Base-by-base conservation (phyloP, 2,797 vertebrate species). In the Clarias laeviceps region DNA sequence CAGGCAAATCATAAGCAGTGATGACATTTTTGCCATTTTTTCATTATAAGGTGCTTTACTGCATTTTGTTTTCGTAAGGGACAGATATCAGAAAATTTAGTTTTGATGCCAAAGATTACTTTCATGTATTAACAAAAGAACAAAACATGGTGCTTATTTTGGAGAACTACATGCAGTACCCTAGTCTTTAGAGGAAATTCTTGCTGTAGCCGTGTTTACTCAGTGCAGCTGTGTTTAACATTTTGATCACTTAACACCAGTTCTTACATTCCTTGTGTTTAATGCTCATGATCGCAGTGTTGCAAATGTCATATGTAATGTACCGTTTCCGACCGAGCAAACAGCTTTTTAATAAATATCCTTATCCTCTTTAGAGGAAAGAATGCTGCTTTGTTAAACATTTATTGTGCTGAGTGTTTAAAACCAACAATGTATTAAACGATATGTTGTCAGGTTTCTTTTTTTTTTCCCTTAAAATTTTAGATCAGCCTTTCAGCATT, bases 361-460 rank as follows among this genome's bases (percentile, higher is more conserved):
- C 29, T 87, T 61, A 59, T 79, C 76, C 87, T 82, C 80, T 90
- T 50, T 27, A 20, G 79, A 82, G 50, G 83, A 50, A 87, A 82
- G 54, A 88, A 86, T 86, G 90, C 89, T 91, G 89, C 89, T 90
- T 90, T 65, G 34, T 70, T 85, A 76, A 88, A 64, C 80, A 88
- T 79, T 86, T 87, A 85, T 72, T 79, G 77, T 88, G 82, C 83
- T 87, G 34, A 86, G 83, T 54, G 64, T 85, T 64, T 72, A 82
- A 57, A 80, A 66, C 79, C 76, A 82, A 37, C 69, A 82, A 29
- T 74, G 50, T 82, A 76, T 85, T 73, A 12, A 69, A 82, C n/a
- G 40, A 50, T 61, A 61, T 81, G 9, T 66, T 83, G 59, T 72
- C 68, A 34, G 57, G 32, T 27, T 74, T 65, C n/a, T 73, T 27